phyloP scores from a whole-genome alignment of 1,140 invertebrate species.

The Elysia chlorotica region DNA sequence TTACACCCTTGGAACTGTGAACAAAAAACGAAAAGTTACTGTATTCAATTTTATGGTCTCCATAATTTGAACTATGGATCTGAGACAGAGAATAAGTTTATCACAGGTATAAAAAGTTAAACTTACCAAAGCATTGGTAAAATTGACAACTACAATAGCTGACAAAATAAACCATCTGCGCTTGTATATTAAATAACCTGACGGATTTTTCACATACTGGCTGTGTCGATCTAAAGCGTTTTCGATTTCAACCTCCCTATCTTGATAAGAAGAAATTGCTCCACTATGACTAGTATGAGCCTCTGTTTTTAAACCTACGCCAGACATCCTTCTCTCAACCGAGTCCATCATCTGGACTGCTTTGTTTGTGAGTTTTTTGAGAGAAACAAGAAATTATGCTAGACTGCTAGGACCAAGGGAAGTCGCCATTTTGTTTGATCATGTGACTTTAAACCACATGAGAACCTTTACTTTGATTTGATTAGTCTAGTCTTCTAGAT shows the following conservation, averaged over 20 bases:
- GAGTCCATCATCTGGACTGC: too few relatives aligned
- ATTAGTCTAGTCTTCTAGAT: too few relatives aligned
- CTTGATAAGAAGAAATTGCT: background rate
- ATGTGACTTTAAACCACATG: constrained; percentile 15
- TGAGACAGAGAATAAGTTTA: background rate
- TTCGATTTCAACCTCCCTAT: background rate
- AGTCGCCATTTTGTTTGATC: constrained; percentile 22
- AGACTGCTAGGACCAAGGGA: background rate
- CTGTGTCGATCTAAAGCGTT: constrained; percentile 9
- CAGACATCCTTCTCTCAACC: background rate
- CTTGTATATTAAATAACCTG: constrained; percentile 50
- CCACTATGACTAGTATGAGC: background rate
- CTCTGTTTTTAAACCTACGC: background rate
- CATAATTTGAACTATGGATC: background rate
- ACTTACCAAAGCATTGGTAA: constrained; percentile 64
- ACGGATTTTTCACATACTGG: constrained; percentile 5
- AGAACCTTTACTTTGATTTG: too few relatives aligned
- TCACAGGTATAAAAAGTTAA: background rate
- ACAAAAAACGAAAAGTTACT: background rate
- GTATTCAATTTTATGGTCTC: background rate
- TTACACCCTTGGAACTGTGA: background rate
- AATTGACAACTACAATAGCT: constrained; percentile 59
- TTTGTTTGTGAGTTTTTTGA: too few relatives aligned
- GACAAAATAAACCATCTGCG: constrained; percentile 62
- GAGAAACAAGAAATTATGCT: too few relatives aligned